Base-by-base conservation (phyloP, 2,797 vertebrate genomes). In the Ataeniobius toweri region DNA sequence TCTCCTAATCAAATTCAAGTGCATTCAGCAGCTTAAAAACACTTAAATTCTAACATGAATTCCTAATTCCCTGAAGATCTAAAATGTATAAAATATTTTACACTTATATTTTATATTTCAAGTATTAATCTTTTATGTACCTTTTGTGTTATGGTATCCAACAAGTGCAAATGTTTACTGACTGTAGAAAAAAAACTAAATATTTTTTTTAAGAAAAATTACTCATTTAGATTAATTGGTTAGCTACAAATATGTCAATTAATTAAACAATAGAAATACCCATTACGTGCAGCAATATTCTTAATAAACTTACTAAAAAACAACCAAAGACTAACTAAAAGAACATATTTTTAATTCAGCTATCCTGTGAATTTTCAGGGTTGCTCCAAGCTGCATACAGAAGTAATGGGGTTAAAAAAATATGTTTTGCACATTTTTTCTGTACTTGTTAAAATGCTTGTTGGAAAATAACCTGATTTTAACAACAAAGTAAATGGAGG, bases 291-390 rank as follows among this genome's bases (percentile, higher is more conserved):
- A 26, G 13, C 39, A 68, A n/a, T 6, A 8, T 26, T 26, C 67
- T 46, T 48, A 44, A 67, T 0, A 75, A 70, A 56, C 53, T 55
- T 6, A 69, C 41, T 78, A 80, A 72, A 80, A 70, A 51, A 67
- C 73, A 80, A 39, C 46, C 16, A 14, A 24, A 80, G 12, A 77
- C 41, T n/a, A n/a, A 82, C 31, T 63, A 73, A 67, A 1, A 79
- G 50, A 14, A 61, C 58, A 6, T 16, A 44, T 74, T 78, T 73
- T 59, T 24, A 56, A 78, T 65, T 56, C 5, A 6, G 58, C 48
- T 6, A 39, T 61, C 59, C 16, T 48, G 22, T 22, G 13, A 36
- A 24, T 51, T 80, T 72, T 59, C 12, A 48, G 18, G 6, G 70
- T n/a, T 53, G 20, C 31, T 71, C 22, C 58, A n/a, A 16, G 28